phyloP scores from a whole-genome alignment of 2,113 vertebrate species.

The Chloropsis hardwickii region DNA sequence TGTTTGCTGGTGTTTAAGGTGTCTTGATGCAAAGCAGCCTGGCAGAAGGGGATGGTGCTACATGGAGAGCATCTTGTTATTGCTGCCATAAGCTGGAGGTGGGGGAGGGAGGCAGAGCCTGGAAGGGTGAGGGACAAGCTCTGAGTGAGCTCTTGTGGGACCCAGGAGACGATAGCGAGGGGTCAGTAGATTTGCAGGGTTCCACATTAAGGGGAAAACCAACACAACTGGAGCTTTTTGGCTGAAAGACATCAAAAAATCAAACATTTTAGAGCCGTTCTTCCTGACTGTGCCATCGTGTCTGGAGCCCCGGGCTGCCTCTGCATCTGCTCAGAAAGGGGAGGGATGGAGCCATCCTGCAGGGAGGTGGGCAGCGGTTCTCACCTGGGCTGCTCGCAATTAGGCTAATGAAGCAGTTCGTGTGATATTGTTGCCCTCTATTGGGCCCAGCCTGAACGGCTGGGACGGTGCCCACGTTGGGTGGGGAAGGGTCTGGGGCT shows the following conservation, averaged over 20 bases:
- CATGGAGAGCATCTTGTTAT: background rate
- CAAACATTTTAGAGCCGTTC: rapidly evolving
- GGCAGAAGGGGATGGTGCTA: background rate
- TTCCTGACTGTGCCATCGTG: background rate
- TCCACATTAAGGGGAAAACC: background rate
- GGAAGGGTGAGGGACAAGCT: background rate
- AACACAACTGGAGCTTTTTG: background rate
- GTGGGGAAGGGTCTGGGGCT: background rate
- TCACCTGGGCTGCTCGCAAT: background rate
- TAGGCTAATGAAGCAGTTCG: background rate
- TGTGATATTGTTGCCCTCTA: slow-evolving; percentile 54
- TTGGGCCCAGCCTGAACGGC: slow-evolving; percentile 41
- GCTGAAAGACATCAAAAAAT: background rate
- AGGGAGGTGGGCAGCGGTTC: background rate
- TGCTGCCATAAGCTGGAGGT: background rate
- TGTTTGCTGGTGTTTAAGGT: background rate
- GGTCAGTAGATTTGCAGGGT: background rate
- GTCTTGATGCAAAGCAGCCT: background rate
- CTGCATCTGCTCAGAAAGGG: rapidly evolving
- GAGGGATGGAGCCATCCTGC: background rate
- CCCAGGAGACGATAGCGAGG: background rate
- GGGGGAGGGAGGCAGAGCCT: background rate
- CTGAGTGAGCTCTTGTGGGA: background rate
- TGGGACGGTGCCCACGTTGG: rapidly evolving
- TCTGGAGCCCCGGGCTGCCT: background rate